phyloP scores from a whole-genome alignment of 2,888 invertebrate genomes.

The Sesia apiformis region DNA sequence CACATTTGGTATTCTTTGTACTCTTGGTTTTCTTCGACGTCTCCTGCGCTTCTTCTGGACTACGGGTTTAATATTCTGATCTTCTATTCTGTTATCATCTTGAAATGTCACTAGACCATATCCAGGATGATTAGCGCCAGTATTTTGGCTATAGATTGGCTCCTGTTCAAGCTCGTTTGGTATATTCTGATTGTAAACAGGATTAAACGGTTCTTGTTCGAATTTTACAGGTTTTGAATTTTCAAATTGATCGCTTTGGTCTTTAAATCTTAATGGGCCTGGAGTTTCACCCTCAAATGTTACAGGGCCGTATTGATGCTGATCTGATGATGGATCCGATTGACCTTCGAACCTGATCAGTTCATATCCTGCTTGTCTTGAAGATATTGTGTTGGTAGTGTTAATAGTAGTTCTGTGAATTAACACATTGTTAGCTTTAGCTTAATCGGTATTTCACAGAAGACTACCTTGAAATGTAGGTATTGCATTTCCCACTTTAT shows the following conservation, averaged over 20 bases:
- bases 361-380: slow-evolving; percentile 13
- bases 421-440: too few species aligned
- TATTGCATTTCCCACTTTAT: too few species aligned
- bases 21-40: slow-evolving; percentile 26
- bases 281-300: slow-evolving; percentile 9
- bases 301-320: slow-evolving; percentile 9
- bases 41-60: slow-evolving; percentile 26
- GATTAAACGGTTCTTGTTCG: not conserved
- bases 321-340: slow-evolving; percentile 1
- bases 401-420: slow-evolving; percentile 23
- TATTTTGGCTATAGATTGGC: not conserved
- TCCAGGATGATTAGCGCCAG: not conserved
- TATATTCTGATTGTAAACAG: not conserved
- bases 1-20: slow-evolving; percentile 6
- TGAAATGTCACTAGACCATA: slow-evolving; percentile 9
- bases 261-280: slow-evolving; percentile 16
- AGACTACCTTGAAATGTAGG: too few species aligned
- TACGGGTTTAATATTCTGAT: slow-evolving; percentile 5
- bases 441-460: too few species aligned
- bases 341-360: slow-evolving; percentile 16
- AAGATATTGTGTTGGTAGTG: slow-evolving; percentile 6
- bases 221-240: slow-evolving; percentile 4
- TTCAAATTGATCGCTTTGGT: not conserved
- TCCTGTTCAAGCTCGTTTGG: not conserved
- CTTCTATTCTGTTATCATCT: slow-evolving; percentile 18